A percentile compares a stretch with the other conserved stretches of the same genome.
phyloP scores from a whole-genome alignment of 2,113 vertebrate species.

The Gadus chalcogrammus region DNA sequence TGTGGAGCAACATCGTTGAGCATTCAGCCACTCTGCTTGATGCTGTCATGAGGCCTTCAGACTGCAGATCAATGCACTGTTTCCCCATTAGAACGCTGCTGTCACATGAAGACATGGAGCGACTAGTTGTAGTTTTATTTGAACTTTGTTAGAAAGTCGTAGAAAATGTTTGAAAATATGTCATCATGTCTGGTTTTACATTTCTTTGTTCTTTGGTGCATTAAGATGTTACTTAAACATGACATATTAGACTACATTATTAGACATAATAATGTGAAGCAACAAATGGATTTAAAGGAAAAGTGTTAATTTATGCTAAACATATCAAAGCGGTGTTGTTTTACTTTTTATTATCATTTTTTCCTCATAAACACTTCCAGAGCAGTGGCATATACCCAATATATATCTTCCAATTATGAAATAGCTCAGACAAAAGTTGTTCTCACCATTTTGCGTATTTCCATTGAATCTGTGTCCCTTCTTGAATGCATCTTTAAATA shows the following conservation, averaged over 20 bases:
- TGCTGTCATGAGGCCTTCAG: slow-evolving; percentile 52
- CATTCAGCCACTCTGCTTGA: slow-evolving; percentile 14
- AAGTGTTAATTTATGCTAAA: neutral
- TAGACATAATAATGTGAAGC: neutral
- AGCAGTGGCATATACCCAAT: too few species aligned
- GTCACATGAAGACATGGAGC: slow-evolving; percentile 25
- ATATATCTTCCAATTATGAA: too few species aligned
- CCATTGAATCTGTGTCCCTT: neutral
- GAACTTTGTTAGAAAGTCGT: too few species aligned
- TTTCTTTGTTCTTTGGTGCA: neutral
- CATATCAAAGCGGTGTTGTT: too few species aligned
- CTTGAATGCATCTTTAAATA: neutral
- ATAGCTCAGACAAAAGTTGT: too few species aligned
- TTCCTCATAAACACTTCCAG: too few species aligned
- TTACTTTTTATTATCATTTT: too few species aligned
- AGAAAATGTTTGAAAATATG: too few species aligned
- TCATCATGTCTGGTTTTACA: neutral
- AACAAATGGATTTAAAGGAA: neutral
- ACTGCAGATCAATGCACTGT: slow-evolving; percentile 18
- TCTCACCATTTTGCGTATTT: neutral
- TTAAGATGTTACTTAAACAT: neutral
- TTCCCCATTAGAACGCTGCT: slow-evolving; percentile 7
- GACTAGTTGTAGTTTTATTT: too few species aligned
- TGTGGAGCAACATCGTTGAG: slow-evolving; percentile 36
- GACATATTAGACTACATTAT: neutral